A percentile compares a stretch with the other conserved stretches of the same genome.
Conservation (phyloP, 2,113 vertebrate genomes). For the Poicephalus meyeri region DNA sequence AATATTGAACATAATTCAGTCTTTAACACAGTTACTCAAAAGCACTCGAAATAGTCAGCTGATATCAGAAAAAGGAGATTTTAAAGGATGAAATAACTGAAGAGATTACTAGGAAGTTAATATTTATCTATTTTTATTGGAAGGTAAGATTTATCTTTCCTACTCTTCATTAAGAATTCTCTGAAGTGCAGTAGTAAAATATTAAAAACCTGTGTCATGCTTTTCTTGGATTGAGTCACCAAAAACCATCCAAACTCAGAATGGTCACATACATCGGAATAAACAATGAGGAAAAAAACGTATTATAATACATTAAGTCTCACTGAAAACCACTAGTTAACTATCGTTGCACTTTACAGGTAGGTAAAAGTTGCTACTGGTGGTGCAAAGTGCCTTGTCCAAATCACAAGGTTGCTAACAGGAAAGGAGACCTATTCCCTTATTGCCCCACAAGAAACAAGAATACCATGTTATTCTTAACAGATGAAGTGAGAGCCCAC, state of each 20-base stretch:
- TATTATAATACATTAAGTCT: background rate
- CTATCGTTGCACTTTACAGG: background rate
- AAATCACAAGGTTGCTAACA: background rate
- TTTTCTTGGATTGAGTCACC: background rate
- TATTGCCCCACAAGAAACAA: background rate
- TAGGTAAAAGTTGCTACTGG: background rate
- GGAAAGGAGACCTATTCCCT: background rate
- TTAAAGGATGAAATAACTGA: background rate
- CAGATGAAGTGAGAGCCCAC: background rate
- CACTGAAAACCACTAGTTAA: background rate
- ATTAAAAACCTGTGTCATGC: background rate
- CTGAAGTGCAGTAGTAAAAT: background rate
- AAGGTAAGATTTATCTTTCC: background rate
- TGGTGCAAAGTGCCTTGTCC: background rate
- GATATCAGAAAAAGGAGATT: background rate
- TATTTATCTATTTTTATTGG: background rate
- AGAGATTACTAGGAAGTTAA: background rate
- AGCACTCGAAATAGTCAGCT: background rate
- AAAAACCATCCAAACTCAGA: background rate
- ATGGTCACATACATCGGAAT: background rate
- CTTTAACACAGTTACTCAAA: background rate
- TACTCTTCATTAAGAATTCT: background rate
- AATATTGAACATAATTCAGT: background rate
- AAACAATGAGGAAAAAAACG: background rate
- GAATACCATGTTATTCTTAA: background rate